These are phyloP conservation scores for Zonitis immaculata DNA, from an alignment of 2,888 invertebrate genomes.

Conservation along the genomic window DNA sequence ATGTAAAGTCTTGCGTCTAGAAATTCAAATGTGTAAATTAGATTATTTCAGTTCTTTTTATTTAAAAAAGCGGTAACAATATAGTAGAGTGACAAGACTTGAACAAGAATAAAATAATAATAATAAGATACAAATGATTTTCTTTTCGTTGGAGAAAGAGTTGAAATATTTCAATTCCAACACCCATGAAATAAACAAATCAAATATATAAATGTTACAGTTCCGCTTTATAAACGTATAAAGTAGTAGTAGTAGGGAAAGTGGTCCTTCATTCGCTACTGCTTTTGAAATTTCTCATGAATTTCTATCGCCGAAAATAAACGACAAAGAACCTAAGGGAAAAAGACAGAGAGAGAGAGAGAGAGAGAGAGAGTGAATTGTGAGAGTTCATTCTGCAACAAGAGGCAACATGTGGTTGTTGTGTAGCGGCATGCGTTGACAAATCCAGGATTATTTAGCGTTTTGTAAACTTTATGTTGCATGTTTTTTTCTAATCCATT, in stretches of 20 bases:
- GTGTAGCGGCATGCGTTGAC: background rate
- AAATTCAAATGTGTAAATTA: slow-evolving; percentile 49
- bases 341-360: no score
- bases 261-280: background rate
- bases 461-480: background rate
- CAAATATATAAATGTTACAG: background rate
- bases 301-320: background rate
- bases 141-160: slow-evolving; percentile 35
- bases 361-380: no score
- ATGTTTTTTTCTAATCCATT: background rate
- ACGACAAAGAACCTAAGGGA: background rate
- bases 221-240: background rate
- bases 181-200: no score
- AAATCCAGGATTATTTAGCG: background rate
- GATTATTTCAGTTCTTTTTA: slow-evolving; percentile 48
- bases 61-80: slow-evolving; percentile 44
- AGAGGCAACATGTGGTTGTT: slow-evolving; percentile 1
- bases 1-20: slow-evolving; percentile 45
- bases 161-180: slow-evolving; percentile 12
- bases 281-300: background rate
- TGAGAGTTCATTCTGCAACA: no score
- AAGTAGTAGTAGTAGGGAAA: no score
- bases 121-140: no score
- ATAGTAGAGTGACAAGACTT: slow-evolving; percentile 22
- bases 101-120: slow-evolving; percentile 38